Evolutionary conservation across 2,888 invertebrate genomes (phyloP), one percentile per base, ranked within the genome.

Genomic region (Ennomos erosarius): DNA sequence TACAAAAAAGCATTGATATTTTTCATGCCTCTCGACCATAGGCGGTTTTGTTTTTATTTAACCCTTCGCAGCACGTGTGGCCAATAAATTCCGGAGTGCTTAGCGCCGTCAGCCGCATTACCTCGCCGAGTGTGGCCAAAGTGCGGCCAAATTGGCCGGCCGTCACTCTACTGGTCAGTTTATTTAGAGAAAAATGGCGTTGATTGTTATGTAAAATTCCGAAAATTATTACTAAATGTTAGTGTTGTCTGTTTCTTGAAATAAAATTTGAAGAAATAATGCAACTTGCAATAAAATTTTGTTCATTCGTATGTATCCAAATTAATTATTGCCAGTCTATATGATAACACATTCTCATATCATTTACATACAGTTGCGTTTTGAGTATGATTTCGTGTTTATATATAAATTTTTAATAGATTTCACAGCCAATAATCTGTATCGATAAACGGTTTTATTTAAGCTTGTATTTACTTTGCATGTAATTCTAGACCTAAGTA

Each of bases 1-100:
- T 73, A 73, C 75, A 73, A 71, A 74, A 68, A 39, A 16, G 33
- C 5, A 37, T n/a, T 12, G 26, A 53, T 36, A 58, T 54, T 50
- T 54, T 50, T 50, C 54, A 54, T 40, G 36, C 42, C 48, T 11
- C 48, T 26, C 26, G 39, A 8, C 59, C 44, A 11, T 38, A 44
- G 39, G 45, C 59, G 49, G 49, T 54, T 54, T 54, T 55, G 55
- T 59, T 59, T 59, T 55, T 59, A 55, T 59, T 55, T 55, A 55
- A 51, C 59, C 53, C 56, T 55, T 61, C 79, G 71, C 78, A 72
- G 77, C 82, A 82, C 86, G 85, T 82, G 78, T 79, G 85, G 75
- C 85, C 87, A 80, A 88, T 88, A 88, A 88, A 88, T 88, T 86
- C 83, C 77, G 78, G 76, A 79, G 85, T 86, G 79, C 87, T 88